Conservation (phyloP, 2,888 invertebrate species). For the Nipponacmea schrenckii region DNA sequence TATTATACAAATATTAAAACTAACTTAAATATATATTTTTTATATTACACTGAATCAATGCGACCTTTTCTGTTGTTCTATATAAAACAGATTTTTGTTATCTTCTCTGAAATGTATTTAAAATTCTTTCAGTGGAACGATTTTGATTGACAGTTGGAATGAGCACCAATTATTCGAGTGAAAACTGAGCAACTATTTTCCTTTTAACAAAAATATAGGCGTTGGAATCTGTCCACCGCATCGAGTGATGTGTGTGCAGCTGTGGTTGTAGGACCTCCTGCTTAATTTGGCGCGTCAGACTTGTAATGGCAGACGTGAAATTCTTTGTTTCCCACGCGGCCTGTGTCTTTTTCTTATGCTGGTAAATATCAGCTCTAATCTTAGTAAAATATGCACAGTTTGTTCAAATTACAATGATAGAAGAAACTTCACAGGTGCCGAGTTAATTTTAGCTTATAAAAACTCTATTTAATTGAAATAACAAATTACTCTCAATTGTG, state of each 20-base stretch:
- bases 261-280: background rate
- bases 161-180: background rate
- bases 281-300: background rate
- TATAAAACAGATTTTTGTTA: no score
- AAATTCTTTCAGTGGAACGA: no score
- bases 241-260: background rate
- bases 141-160: no score
- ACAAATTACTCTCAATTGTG: no score
- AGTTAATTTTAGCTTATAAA: background rate
- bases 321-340: conserved; percentile 7
- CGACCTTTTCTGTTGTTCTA: no score
- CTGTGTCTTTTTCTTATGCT: background rate
- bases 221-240: conserved; percentile 1
- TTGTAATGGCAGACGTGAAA: background rate
- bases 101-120: no score
- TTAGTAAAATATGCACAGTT: conserved; percentile 2
- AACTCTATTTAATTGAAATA: background rate
- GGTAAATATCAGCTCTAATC: background rate
- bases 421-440: conserved; percentile 5
- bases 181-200: conserved; percentile 2
- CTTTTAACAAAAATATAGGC: background rate
- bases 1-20: no score
- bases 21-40: no score
- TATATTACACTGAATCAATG: no score
- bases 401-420: conserved; percentile 1